Evolutionary conservation across 1,140 invertebrate species (phyloP), one percentile per base, ranked within the genome.

Genomic region (Drosophila micromelanica): DNA sequence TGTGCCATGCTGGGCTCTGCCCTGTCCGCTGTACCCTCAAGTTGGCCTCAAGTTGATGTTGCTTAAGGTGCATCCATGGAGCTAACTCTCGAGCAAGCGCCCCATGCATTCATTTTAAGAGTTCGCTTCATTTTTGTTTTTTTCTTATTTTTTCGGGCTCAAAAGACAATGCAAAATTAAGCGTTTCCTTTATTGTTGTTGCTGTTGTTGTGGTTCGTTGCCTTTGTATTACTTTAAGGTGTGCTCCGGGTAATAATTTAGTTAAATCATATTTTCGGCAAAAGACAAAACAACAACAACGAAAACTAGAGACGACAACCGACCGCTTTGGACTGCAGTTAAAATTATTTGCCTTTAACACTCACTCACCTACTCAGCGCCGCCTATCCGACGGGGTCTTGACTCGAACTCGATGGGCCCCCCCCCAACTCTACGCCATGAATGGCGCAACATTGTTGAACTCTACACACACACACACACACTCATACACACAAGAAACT

Each of bases 181-280:
- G 84, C 84, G 85, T 87, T 87, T 89, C 84, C 84, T 87, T 87
- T 84, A 87, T 87, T 89, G 76, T 87, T 87, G 84, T 77, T 84
- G 76, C 9, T 62, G 69, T 17, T 68, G 69, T n/a, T n/a, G n/a
- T n/a, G n/a, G n/a, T 35, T 46, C 62, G 79, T 85, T 81, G 73
- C 85, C 82, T 86, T 89, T 90, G 85, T 89, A 90, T 90, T 90
- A 89, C 85, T 91, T 91, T 91, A 91, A 91, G 89, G 89, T 91
- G 89, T 91, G 89, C 89, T 91, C 78, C 74, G 56, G 89, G 89
- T 91, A 91, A 91, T 91, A 91, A 91, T 91, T 91, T 89, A 91
- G 85, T 80, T 90, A 89, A 89, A 89, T 89, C 84, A 89, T 90
- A 90, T 89, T 89, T 82, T 84, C 70, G 78, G 73, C 76, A 72